Evolutionary conservation across 2,113 vertebrate species (phyloP).

Genomic region (Piprites chloris): DNA sequence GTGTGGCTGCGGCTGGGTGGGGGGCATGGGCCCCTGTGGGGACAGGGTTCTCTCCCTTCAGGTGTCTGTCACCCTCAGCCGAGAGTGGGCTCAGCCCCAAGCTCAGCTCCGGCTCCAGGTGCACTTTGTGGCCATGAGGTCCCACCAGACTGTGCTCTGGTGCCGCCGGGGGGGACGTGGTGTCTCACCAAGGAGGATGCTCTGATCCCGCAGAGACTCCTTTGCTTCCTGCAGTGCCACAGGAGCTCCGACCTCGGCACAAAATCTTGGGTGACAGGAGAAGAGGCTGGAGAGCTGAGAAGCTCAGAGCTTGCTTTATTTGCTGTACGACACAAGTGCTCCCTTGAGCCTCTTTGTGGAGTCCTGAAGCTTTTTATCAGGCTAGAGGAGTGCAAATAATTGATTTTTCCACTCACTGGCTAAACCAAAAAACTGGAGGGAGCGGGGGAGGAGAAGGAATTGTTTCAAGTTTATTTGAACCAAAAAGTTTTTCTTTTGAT

Average conservation of each 20-base stretch:
- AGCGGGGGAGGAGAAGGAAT: slow-evolving; percentile 16
- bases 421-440: slow-evolving; percentile 4
- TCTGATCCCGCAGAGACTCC: not conserved
- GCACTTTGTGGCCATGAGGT: not conserved
- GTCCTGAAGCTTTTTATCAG: not conserved
- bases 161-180: not conserved
- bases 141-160: not conserved
- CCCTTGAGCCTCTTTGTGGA: slow-evolving; percentile 17
- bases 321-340: not conserved
- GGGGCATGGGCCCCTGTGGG: accelerated
- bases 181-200: not conserved
- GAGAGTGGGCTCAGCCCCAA: not conserved
- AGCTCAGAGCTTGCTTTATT: not conserved
- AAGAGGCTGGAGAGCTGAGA: not conserved
- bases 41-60: not conserved
- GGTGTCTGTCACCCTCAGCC: not conserved
- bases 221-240: not conserved
- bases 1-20: not conserved
- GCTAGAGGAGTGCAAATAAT: slow-evolving; percentile 39
- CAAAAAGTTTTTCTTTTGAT: slow-evolving; percentile 20
- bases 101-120: not conserved
- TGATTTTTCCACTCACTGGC: slow-evolving; percentile 60
- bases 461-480: slow-evolving; percentile 44
- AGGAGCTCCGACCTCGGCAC: not conserved
- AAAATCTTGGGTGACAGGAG: not conserved